Base-by-base conservation (phyloP, 2,888 invertebrate species). In the Cataglyphis altisquamis region DNA sequence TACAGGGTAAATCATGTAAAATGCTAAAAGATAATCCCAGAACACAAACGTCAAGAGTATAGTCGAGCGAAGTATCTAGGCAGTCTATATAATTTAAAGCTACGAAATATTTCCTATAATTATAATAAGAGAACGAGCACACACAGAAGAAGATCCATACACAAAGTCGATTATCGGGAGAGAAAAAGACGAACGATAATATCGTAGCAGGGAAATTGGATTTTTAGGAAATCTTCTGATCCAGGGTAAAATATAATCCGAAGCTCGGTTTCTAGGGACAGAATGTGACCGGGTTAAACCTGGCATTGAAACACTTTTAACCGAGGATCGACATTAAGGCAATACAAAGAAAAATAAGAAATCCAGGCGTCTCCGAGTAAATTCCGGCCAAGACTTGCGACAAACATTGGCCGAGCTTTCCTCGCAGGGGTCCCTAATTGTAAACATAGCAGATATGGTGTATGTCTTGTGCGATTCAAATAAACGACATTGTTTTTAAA, bases 381-480 rank as follows among this genome's bases (percentile, higher is more conserved):
- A 84, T 74, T 68, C 68, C 66, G 89, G 83, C 81, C 88, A 84
- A 84, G 74, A 78, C 63, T 52, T 83, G 73, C 89, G 91, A 87
- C 87, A 84, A 87, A 72, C 89, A 91, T 91, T 90, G 92, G 89
- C 89, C 92, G 87, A 88, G 86, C 89, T 90, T 89, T 90, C 90
- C 87, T 90, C 90, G 90, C 86, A 78, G 85, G 85, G 88, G 91
- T 91, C 92, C 90, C 91, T 94, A 93, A 94, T 93, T 94, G 93
- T 93, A 93, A 93, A 92, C 94, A 91, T 94, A 94, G 94, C 92
- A 93, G 93, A 93, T 94, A 94, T 93, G 93, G 94, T 95, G 94
- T 95, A 95, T 94, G 94, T 94, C 94, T 94, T 95, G 94, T 95
- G 94, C 94, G 94, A 94, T 93, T 94, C 93, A 94, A 94, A 94